A percentile compares a stretch with the other conserved stretches of the same genome.
Evolutionary conservation across 92 coral and sea anemone species (phyloP).

Genomic region (Actinernus sp.): DNA sequence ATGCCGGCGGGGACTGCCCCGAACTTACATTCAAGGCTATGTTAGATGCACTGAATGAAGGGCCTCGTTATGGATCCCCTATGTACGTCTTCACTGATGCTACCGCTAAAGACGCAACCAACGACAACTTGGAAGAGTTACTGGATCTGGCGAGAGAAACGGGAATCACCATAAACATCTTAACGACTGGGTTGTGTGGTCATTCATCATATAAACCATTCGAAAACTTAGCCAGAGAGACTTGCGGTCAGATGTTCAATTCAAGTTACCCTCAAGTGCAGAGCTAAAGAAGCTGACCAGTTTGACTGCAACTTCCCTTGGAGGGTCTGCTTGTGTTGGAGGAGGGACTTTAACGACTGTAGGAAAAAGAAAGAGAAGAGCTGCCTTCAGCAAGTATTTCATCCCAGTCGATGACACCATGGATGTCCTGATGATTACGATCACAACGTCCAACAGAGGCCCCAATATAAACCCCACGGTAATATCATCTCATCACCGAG

Average conservation of each 20-base stretch:
- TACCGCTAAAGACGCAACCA: slow-evolving; percentile 71
- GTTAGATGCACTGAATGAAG: slow-evolving; percentile 54
- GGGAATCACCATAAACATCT: slow-evolving; percentile 41
- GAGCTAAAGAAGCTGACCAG: slow-evolving; percentile 68
- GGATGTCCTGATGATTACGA: slow-evolving; percentile 65
- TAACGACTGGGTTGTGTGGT: slow-evolving; percentile 32
- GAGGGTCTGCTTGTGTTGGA: slow-evolving; percentile 45
- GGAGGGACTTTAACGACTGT: slow-evolving; percentile 12
- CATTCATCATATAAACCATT: slow-evolving; percentile 36
- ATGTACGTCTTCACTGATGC: slow-evolving; percentile 93
- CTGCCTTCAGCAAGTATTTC: slow-evolving; percentile 21
- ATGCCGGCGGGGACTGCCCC: slow-evolving; percentile 84
- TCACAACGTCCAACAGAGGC: slow-evolving; percentile 36
- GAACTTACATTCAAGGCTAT: slow-evolving; percentile 87
- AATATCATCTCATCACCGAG: slow-evolving; percentile 22
- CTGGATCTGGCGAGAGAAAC: slow-evolving; percentile 14
- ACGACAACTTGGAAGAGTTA: slow-evolving; percentile 16
- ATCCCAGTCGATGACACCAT: slow-evolving; percentile 75
- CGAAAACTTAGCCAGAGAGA: slow-evolving; percentile 49
- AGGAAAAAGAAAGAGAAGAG: slow-evolving; percentile 11
- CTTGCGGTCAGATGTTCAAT: slow-evolving; percentile 71
- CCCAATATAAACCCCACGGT: slow-evolving; percentile 44
- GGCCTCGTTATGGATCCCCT: slow-evolving; percentile 72
- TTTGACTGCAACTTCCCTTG: slow-evolving; percentile 37
- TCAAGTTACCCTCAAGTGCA: slow-evolving; percentile 9